Conservation (phyloP, 2,888 invertebrate genomes). For the Lottia gigantea region DNA sequence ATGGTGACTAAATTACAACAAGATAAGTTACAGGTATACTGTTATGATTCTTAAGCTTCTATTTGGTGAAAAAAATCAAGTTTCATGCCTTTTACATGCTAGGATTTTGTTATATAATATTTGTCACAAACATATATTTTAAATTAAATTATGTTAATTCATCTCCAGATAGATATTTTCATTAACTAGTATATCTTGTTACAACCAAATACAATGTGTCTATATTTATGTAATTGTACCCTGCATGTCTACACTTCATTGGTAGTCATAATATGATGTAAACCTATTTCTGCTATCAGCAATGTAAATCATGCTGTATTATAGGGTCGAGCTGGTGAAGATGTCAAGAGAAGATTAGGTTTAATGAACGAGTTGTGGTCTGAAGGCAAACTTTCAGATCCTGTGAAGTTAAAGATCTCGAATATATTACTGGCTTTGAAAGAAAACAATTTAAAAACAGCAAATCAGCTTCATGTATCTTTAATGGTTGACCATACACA, state of each 20-base stretch:
- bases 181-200: too few relatives aligned
- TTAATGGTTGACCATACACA: slow-evolving; percentile 60
- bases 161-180: too few relatives aligned
- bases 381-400: slow-evolving; percentile 46
- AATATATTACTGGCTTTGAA: slow-evolving; percentile 51
- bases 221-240: too few relatives aligned
- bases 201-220: too few relatives aligned
- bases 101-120: too few relatives aligned
- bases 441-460: slow-evolving; percentile 41
- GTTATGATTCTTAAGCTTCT: neutral
- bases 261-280: too few relatives aligned
- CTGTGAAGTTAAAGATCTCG: slow-evolving; percentile 50
- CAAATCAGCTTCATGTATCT: slow-evolving; percentile 52
- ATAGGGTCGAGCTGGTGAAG: slow-evolving; percentile 49
- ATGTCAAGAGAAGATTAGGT: slow-evolving; percentile 46
- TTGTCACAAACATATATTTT: too few relatives aligned
- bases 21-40: slow-evolving; percentile 31
- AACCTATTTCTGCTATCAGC: too few relatives aligned
- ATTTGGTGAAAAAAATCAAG: too few relatives aligned
- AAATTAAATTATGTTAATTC: neutral
- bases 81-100: too few relatives aligned
- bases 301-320: neutral
- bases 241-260: too few relatives aligned
- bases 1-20: slow-evolving; percentile 30
- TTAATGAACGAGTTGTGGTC: slow-evolving; percentile 52